Conservation (phyloP, 2,113 vertebrate species). For the Murina feae region DNA sequence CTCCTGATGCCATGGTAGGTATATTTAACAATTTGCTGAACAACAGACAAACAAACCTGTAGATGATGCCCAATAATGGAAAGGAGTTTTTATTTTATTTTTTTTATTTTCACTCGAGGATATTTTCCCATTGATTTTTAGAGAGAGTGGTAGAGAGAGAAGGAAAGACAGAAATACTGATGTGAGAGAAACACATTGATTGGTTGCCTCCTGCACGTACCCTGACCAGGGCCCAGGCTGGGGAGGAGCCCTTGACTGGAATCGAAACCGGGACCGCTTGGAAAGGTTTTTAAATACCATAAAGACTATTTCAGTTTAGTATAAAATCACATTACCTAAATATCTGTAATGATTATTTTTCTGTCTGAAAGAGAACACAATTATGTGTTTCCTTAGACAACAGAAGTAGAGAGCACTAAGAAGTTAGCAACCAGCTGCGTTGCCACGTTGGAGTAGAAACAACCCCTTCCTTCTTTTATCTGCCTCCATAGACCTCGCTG, state of each 20-base stretch:
- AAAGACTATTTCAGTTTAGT: background rate
- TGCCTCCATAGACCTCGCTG: background rate
- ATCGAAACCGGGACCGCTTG: too few species aligned
- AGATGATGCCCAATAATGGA: background rate
- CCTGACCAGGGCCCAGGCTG: too few species aligned
- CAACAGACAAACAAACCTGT: background rate
- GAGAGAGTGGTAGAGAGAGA: too few species aligned
- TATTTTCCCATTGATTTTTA: too few species aligned
- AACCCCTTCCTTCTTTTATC: background rate
- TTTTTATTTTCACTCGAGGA: too few species aligned
- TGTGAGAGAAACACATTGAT: too few species aligned
- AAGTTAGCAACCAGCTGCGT: background rate
- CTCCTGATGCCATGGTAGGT: background rate
- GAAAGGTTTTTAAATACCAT: background rate
- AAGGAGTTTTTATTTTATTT: too few species aligned
- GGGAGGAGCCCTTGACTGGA: too few species aligned
- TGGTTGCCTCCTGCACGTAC: too few species aligned
- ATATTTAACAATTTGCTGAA: background rate
- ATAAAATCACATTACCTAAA: background rate
- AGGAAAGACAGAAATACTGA: too few species aligned
- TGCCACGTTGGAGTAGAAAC: background rate
- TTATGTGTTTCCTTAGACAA: background rate
- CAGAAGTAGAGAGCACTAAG: background rate
- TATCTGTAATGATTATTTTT: background rate
- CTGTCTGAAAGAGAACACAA: background rate